Conservation (phyloP, 1,140 invertebrate genomes). For the Tetramorium alpestre region DNA sequence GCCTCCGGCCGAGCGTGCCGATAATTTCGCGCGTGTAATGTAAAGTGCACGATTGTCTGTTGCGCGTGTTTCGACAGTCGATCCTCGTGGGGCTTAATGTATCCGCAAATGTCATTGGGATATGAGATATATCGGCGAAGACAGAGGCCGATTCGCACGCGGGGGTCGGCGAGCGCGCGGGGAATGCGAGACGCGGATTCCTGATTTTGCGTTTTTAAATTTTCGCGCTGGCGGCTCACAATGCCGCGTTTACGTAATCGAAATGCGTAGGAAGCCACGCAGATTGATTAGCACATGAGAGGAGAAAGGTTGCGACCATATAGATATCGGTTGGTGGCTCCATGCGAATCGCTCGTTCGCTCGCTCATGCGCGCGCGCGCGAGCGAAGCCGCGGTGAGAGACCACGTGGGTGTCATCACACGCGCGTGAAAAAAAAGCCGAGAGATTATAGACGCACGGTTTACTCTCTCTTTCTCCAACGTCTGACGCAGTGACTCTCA, state of each 20-base stretch:
- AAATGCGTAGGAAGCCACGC: conserved; percentile 84
- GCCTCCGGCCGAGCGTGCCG: conserved; percentile 19
- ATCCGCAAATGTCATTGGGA: conserved; percentile 56
- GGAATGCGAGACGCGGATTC: conserved; percentile 55
- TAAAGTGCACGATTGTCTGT: conserved; percentile 14
- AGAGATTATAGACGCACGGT: conserved; percentile 69
- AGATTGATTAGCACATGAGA: conserved; percentile 85
- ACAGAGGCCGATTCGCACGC: conserved; percentile 23
- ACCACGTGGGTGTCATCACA: conserved; percentile 75
- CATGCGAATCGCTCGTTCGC: conserved; percentile 80
- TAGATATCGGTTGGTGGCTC: conserved; percentile 83
- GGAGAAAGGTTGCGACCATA: conserved; percentile 85
- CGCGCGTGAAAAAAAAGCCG: conserved; percentile 68
- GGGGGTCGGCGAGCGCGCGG: conserved; percentile 16
- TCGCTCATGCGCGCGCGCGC: background rate
- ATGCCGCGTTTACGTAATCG: conserved; percentile 83
- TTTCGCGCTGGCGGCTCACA: conserved; percentile 60
- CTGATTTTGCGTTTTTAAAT: conserved; percentile 62
- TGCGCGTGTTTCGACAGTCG: conserved; percentile 43
- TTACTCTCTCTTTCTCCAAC: conserved; percentile 47
- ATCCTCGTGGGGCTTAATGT: conserved; percentile 7
- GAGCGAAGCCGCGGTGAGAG: conserved; percentile 41
- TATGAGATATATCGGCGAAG: conserved; percentile 42
- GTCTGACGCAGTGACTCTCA: conserved; percentile 48
- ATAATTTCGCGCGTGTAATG: conserved; percentile 37